Evolutionary conservation across 2,888 invertebrate genomes (phyloP).

Genomic region (Eilema depressum): DNA sequence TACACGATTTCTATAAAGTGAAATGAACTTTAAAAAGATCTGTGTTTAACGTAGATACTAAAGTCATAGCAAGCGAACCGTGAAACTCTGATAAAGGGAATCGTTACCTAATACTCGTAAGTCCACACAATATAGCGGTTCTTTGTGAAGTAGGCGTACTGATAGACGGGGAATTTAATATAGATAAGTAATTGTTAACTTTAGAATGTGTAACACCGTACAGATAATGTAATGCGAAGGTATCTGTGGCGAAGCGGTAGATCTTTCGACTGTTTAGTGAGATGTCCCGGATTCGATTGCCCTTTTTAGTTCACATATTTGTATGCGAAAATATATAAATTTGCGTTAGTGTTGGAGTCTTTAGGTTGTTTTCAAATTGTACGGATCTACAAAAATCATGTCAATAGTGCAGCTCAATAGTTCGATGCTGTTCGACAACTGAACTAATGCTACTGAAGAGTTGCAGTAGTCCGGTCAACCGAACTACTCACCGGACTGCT

Average conservation of each 20-base stretch:
- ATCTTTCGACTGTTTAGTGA: too few species aligned
- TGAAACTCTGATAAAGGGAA: constrained; percentile 5
- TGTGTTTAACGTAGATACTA: neutral
- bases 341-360: too few species aligned
- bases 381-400: too few species aligned
- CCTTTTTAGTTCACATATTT: too few species aligned
- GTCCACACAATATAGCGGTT: neutral
- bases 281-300: too few species aligned
- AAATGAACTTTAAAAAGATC: neutral
- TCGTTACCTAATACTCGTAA: neutral
- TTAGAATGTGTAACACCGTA: neutral
- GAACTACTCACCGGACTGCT: too few species aligned
- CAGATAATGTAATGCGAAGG: neutral
- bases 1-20: neutral
- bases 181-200: neutral
- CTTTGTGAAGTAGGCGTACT: neutral
- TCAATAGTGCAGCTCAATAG: too few species aligned
- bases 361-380: too few species aligned
- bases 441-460: too few species aligned
- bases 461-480: too few species aligned
- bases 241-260: neutral
- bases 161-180: neutral
- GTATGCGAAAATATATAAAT: too few species aligned
- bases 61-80: neutral
- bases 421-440: too few species aligned